Conservation (phyloP, 2,113 vertebrate genomes). For the Sinocyclocheilus grahami region DNA sequence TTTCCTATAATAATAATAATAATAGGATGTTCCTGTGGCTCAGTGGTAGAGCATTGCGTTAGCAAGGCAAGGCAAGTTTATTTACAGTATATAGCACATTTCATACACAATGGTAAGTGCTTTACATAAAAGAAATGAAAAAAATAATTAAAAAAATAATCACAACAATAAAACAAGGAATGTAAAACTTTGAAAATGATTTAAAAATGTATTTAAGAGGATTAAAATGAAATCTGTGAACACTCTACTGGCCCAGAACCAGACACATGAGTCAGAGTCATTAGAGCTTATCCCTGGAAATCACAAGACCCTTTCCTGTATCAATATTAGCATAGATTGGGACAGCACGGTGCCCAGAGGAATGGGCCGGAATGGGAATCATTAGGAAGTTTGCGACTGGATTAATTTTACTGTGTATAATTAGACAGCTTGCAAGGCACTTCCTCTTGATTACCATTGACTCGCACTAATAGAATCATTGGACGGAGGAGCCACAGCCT, state of each 20-base stretch:
- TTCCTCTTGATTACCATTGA: slow-evolving; percentile 16
- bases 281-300: slow-evolving; percentile 47
- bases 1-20: no score
- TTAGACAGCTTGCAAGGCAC: slow-evolving; percentile 16
- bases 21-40: no score
- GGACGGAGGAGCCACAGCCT: neutral
- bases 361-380: slow-evolving; percentile 3
- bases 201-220: no score
- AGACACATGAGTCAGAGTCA: slow-evolving; percentile 45
- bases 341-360: neutral
- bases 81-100: no score
- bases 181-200: no score
- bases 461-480: neutral
- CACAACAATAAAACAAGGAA: no score
- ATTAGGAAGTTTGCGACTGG: slow-evolving; percentile 29
- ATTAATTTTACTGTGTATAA: slow-evolving; percentile 34
- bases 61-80: no score
- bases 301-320: slow-evolving; percentile 29
- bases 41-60: no score
- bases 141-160: no score
- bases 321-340: slow-evolving; percentile 28
- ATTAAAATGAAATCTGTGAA: neutral
- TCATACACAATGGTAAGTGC: no score
- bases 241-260: slow-evolving; percentile 38
- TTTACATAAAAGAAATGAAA: no score